Percentiles rank a stretch among this genome's conserved stretches.
Evolutionary conservation across 2,113 vertebrate genomes (phyloP).

Genomic region (Chlorodrepanis virens): DNA sequence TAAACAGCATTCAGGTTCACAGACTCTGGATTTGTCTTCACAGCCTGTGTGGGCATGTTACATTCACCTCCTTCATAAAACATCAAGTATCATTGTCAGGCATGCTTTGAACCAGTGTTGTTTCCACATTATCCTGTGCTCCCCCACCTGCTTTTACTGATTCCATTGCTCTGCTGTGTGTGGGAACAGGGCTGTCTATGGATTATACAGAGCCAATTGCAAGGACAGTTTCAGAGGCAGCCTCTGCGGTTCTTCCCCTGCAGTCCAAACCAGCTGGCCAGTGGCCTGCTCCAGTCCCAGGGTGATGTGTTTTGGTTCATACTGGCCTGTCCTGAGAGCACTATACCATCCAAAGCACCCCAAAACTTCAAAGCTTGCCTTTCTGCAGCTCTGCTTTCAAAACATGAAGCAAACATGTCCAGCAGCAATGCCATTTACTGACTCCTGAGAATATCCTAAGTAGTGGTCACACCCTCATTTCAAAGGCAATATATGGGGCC

Average conservation of each 20-base stretch:
- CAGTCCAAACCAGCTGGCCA: neutral
- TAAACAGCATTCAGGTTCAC: neutral
- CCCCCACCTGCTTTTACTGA: neutral
- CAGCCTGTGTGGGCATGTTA: neutral
- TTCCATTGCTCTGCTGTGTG: neutral
- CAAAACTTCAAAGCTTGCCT: neutral
- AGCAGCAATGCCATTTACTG: neutral
- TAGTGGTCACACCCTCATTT: constrained; percentile 1
- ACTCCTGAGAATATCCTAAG: neutral
- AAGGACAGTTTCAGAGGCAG: neutral
- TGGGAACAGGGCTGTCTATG: neutral
- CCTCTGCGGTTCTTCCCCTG: neutral
- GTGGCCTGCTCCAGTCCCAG: neutral
- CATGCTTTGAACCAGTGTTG: neutral
- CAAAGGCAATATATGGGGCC: constrained; percentile 16
- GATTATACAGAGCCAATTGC: neutral
- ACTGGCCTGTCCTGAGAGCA: neutral
- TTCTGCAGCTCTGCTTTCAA: neutral
- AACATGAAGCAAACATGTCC: neutral
- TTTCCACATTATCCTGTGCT: neutral
- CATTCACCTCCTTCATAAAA: neutral
- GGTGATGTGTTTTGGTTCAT: neutral
- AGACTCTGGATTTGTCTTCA: neutral
- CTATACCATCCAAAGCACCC: neutral
- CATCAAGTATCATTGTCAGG: neutral